Evolutionary conservation across 2,888 invertebrate species (phyloP), one percentile per base, ranked within the genome.

Genomic region (Abrostola triplasia): DNA sequence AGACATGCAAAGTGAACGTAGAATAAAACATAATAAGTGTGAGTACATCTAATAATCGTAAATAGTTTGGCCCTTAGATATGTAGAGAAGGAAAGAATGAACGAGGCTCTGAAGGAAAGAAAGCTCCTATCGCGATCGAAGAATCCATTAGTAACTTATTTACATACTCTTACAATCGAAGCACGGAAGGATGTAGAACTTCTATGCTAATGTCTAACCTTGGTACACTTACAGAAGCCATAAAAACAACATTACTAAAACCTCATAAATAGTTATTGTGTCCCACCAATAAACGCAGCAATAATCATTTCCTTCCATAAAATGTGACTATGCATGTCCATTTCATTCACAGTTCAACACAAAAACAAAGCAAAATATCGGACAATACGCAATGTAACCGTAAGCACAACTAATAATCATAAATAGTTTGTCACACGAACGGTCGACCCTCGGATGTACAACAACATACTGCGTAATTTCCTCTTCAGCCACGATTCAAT

Each of bases 401-500:
- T 62, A 65, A 54, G 51, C 49, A 57, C 51, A n/a, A 57, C 59
- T 62, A 71, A 73, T 77, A 78, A 64, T 70, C 65, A 71, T 80
- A 80, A 80, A 74, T 66, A 70, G 59, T 70, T 67, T 79, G 73
- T 70, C 77, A 79, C 59, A 13, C 57, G 55, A 51, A 41, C 41
- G 9, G 48, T 37, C 59, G 57, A 47, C 70, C 62, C 61, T 66
- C 57, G 63, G 67, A 78, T 50, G 63, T 50, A 53, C 60, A 38
- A 55, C 51, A 72, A 59, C 62, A 71, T 60, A 69, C 67, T 63
- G 64, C 40, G 85, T 88, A 88, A 90, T 88, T 88, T 90, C 87
- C 88, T 81, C 79, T 81, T 79, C 77, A 86, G 83, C 85, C 80
- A 78, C 81, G 81, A 85, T 91, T 88, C 89, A 90, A 92, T 91